Base-by-base conservation (phyloP, 2,797 vertebrate genomes). In the Rhabdophis nuchalis region DNA sequence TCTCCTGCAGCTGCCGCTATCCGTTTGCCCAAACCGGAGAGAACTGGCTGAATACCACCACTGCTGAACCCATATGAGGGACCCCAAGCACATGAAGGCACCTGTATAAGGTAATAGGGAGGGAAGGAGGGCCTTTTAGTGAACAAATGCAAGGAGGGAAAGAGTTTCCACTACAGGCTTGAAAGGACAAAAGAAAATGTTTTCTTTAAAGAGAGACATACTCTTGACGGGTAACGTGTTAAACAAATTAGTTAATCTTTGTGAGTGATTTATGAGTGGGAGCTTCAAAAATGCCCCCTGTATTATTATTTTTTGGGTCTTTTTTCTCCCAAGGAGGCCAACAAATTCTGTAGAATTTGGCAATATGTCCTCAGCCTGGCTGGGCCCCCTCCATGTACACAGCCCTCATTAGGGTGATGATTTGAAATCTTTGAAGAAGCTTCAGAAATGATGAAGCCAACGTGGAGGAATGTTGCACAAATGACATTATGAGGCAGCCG, bases 321-420 rank as follows among this genome's bases (percentile, higher is more conserved):
- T 46, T 46, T 46, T 46, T 46, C 46, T 5, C 46, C 41, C 46
- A 32, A 12, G 5, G 41, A 90, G 68, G 46, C 46, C 58, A 89
- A 91, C 82, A 91, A 95, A 91, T 94, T 95, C 94, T 91, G 94
- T 93, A 89, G 91, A 95, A 94, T 94, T 95, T 95, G 92, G 88
- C 90, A 92, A 61, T 57, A 9, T 92, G 92, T 92, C 89, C 86
- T 92, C 82, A 88, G n/a, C 91, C 94, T 93, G 57, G 90, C 77
- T 77, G 86, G 93, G 94, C 89, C 72, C 61, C 20, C 10, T 23
- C 8, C 7, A 90, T 93, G 68, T 92, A 90, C n/a, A 20, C 36
- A 58, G 60, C 53, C n/a, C 56, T 94, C 85, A 64, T 93, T 93
- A 94, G 92, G 93, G 95, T 56, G 53, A 91, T 92, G 92, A 93